Percentiles rank a stretch among this genome's conserved stretches.
Evolutionary conservation across 2,113 vertebrate genomes (phyloP).

Genomic region (Oncorhynchus kisutch): DNA sequence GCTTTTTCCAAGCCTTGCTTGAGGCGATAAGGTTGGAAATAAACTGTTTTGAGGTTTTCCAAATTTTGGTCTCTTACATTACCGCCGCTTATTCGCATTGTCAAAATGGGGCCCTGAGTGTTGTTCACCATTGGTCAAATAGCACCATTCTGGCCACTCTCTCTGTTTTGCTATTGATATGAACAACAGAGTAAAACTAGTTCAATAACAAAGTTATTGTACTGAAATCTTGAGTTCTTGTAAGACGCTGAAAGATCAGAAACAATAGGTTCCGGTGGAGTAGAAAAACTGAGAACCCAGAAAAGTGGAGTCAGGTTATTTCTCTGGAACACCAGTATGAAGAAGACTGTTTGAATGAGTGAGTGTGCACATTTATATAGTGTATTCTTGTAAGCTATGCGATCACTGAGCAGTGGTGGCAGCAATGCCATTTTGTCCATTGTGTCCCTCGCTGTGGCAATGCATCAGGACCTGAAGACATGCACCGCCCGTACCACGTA

Average conservation of each 20-base stretch:
- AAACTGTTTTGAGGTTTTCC: no score
- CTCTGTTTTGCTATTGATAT: not conserved
- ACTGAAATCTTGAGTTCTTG: no score
- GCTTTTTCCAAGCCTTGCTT: no score
- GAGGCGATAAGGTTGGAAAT: no score
- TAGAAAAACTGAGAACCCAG: no score
- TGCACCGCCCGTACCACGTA: constrained; percentile 86
- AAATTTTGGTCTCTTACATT: no score
- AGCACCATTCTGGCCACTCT: not conserved
- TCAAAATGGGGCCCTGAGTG: not conserved
- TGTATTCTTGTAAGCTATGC: not conserved
- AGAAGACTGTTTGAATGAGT: not conserved
- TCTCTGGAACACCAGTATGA: not conserved
- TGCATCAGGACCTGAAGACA: constrained; percentile 81
- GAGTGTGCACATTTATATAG: not conserved
- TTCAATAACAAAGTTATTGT: no score
- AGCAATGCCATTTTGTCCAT: not conserved
- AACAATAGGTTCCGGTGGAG: no score
- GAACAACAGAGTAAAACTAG: not conserved
- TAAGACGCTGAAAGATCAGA: no score
- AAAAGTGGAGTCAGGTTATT: not conserved
- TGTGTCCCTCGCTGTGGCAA: not conserved
- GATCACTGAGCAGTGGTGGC: not conserved
- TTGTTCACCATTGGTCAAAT: not conserved
- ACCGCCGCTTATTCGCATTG: no score